Conservation (phyloP, 53 echinoderm and acorn worm genomes). For the Hippasteria phrygiana region DNA sequence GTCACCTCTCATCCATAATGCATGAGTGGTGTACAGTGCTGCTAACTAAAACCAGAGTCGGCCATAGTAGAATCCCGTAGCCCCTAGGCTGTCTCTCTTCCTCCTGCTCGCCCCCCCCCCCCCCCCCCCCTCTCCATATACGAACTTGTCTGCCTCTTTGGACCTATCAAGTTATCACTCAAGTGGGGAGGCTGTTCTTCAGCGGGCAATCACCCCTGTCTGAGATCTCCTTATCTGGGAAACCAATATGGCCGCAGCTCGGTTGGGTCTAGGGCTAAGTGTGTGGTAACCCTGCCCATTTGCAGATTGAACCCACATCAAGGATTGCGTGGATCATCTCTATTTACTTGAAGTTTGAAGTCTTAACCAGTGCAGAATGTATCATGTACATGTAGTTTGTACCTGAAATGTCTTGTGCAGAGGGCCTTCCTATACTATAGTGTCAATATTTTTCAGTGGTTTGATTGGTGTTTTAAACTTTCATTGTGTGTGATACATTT, state of each 20-base stretch:
- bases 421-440: neutral
- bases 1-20: constrained; percentile 29
- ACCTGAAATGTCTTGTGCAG: neutral
- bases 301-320: constrained; percentile 10
- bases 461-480: neutral
- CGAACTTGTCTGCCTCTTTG: constrained; percentile 33
- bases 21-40: neutral
- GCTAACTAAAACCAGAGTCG: neutral
- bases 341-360: constrained; percentile 37
- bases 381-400: neutral
- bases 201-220: constrained; percentile 63
- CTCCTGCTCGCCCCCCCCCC: constrained; percentile 6
- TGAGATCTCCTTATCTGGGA: constrained; percentile 1
- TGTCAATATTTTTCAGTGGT: neutral
- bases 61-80: neutral
- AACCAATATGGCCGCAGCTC: constrained; percentile 1
- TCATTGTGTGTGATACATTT: neutral
- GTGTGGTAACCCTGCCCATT: constrained; percentile 13
- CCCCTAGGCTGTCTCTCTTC: neutral
- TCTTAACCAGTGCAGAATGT: neutral
- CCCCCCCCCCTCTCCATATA: neutral
- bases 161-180: constrained; percentile 61
- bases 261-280: constrained; percentile 23
- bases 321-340: neutral
- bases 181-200: constrained; percentile 14